A percentile compares a stretch with the other conserved stretches of the same genome.
Evolutionary conservation across 2,888 invertebrate species (phyloP).

Genomic region (Acleris laterana): DNA sequence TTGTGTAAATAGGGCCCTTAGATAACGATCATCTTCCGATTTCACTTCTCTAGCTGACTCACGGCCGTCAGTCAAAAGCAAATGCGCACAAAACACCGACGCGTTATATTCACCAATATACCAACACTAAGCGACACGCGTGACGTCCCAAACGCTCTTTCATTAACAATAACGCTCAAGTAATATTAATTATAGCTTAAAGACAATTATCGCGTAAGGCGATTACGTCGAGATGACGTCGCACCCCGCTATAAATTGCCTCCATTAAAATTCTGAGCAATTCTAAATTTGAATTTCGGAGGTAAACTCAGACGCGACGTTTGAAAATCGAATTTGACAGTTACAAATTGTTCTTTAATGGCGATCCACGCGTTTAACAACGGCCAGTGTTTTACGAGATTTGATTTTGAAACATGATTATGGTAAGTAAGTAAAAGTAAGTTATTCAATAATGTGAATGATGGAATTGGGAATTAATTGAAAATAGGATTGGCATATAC

Average conservation of each 20-base stretch:
- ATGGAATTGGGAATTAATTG: no score
- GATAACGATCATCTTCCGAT: no score
- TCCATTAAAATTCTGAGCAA: slow-evolving; percentile 63
- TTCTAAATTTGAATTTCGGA: slow-evolving; percentile 62
- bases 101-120: neutral
- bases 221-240: slow-evolving; percentile 59
- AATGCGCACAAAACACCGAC: slow-evolving; percentile 14
- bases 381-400: slow-evolving; percentile 6
- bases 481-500: no score
- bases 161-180: slow-evolving; percentile 41
- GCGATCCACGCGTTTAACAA: slow-evolving; percentile 2
- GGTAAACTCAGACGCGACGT: slow-evolving; percentile 32
- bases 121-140: slow-evolving; percentile 28
- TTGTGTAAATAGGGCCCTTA: no score
- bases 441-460: neutral
- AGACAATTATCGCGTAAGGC: slow-evolving; percentile 51
- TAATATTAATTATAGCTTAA: slow-evolving; percentile 51
- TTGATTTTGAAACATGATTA: slow-evolving; percentile 1
- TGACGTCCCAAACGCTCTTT: slow-evolving; percentile 40
- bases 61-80: slow-evolving; percentile 4
- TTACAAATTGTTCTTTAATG: slow-evolving; percentile 37
- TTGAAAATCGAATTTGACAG: slow-evolving; percentile 37
- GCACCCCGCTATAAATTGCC: slow-evolving; percentile 64
- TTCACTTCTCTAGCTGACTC: no score
- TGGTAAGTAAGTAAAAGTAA: no score